Evolutionary conservation across 2,113 vertebrate genomes (phyloP).

Genomic region (Malurus alboscapulatus): DNA sequence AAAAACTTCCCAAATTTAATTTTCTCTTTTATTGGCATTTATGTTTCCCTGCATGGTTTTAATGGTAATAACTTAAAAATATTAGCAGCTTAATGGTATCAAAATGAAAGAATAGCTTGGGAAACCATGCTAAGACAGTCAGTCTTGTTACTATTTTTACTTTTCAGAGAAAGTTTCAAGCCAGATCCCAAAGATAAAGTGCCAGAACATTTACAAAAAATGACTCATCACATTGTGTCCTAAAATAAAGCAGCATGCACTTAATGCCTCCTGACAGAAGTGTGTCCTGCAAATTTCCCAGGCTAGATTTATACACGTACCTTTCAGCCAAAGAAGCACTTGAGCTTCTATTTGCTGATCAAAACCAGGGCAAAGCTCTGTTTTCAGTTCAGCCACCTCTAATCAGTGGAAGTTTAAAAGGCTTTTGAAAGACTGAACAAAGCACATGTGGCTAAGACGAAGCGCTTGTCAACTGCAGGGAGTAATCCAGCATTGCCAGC

Average conservation of each 20-base stretch:
- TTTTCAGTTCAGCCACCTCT: slow-evolving; percentile 32
- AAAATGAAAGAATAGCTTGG: not conserved
- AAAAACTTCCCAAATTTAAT: not conserved
- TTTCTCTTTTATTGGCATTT: not conserved
- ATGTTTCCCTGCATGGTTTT: not conserved
- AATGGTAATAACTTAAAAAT: not conserved
- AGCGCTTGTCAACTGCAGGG: slow-evolving; percentile 39
- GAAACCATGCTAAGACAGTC: not conserved
- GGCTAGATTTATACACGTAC: not conserved
- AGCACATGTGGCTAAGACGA: slow-evolving; percentile 13
- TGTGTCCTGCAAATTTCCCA: not conserved
- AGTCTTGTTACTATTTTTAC: not conserved
- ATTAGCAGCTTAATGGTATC: not conserved
- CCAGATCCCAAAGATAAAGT: not conserved
- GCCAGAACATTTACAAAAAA: not conserved
- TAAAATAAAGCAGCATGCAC: not conserved
- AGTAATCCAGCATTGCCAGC: slow-evolving; percentile 15
- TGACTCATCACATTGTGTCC: not conserved
- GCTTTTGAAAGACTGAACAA: slow-evolving; percentile 45
- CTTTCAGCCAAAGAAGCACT: not conserved
- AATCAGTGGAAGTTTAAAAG: slow-evolving; percentile 42
- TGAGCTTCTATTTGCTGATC: slow-evolving; percentile 4
- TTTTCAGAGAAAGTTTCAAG: not conserved
- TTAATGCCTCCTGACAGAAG: not conserved
- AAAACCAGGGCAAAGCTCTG: not conserved